Percentiles rank a stretch among this genome's conserved stretches.
phyloP scores from a whole-genome alignment of 1,140 invertebrate genomes.

The Glomeris maerens region DNA sequence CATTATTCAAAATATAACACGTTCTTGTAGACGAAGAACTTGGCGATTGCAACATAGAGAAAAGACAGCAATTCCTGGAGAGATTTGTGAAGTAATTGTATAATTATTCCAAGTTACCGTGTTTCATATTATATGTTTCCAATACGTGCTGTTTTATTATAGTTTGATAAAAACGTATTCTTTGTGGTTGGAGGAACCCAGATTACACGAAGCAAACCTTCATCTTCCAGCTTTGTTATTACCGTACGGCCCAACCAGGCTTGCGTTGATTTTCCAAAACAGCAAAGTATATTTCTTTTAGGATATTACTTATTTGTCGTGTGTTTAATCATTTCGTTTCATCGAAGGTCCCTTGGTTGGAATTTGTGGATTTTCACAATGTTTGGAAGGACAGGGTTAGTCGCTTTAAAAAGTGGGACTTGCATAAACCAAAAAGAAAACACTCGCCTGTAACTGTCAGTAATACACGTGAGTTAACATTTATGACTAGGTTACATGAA shows the following conservation, averaged over 20 bases:
- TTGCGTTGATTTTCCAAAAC: constrained; percentile 37
- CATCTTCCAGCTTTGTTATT: constrained; percentile 56
- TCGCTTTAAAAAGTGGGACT: no score
- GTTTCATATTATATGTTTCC: neutral
- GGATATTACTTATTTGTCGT: no score
- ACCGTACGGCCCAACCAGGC: constrained; percentile 47
- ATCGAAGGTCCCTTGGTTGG: no score
- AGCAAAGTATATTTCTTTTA: constrained; percentile 37
- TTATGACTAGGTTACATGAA: no score
- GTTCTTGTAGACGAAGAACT: neutral
- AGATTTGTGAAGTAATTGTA: neutral
- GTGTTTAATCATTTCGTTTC: no score
- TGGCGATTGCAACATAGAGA: constrained; percentile 8
- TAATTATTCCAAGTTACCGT: constrained; percentile 1
- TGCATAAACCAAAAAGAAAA: no score
- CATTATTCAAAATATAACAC: constrained; percentile 18
- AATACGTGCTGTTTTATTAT: neutral
- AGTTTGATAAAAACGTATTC: constrained; percentile 35
- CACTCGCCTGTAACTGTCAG: no score
- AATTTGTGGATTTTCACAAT: no score
- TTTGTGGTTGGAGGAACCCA: constrained; percentile 63
- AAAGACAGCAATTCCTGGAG: constrained; percentile 20
- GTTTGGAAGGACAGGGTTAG: no score
- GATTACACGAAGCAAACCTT: constrained; percentile 49
- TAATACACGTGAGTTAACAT: no score